phyloP scores from a whole-genome alignment of 1,140 invertebrate genomes.

The Galleria mellonella region DNA sequence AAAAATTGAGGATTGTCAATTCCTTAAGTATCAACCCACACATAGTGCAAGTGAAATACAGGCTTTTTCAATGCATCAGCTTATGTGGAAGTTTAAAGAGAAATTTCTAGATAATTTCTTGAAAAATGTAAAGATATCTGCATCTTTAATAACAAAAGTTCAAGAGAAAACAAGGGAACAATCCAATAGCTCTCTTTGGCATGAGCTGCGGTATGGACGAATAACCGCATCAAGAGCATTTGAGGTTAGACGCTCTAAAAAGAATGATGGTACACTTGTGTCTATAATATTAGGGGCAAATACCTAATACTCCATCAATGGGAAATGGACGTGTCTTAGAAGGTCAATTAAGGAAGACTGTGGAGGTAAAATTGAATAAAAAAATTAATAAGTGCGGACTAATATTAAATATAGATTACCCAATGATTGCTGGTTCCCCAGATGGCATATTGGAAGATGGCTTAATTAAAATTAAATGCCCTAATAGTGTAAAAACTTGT shows the following conservation, averaged over 20 bases:
- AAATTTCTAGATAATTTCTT: constrained; percentile 7
- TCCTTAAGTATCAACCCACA: constrained; percentile 6
- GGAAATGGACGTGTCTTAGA: constrained; percentile 32
- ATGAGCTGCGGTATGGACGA: no score
- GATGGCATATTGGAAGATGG: constrained; percentile 32
- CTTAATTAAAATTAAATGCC: no score
- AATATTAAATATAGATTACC: constrained; percentile 2
- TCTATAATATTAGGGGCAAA: constrained; percentile 30
- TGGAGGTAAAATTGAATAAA: constrained; percentile 10
- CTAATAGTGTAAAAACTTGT: constrained; percentile 14
- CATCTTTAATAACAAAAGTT: constrained; percentile 1
- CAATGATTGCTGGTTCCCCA: constrained; percentile 34
- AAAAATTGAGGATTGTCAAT: constrained; percentile 12
- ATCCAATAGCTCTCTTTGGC: constrained; percentile 11
- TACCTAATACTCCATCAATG: constrained; percentile 33
- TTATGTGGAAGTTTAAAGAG: constrained; percentile 3
- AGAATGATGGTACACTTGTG: constrained; percentile 27
- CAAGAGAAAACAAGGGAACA: constrained; percentile 9
- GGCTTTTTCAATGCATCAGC: constrained; percentile 4
- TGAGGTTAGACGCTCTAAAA: constrained; percentile 33
- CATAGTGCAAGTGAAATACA: background rate
- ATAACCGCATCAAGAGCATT: constrained; percentile 25
- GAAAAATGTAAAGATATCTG: constrained; percentile 1
- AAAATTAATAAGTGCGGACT: constrained; percentile 17
- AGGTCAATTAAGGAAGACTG: constrained; percentile 18